Evolutionary conservation across 23 tunicate genomes (phyloP), one percentile per base, ranked within the genome.

Genomic region (Phallusia fumigata): DNA sequence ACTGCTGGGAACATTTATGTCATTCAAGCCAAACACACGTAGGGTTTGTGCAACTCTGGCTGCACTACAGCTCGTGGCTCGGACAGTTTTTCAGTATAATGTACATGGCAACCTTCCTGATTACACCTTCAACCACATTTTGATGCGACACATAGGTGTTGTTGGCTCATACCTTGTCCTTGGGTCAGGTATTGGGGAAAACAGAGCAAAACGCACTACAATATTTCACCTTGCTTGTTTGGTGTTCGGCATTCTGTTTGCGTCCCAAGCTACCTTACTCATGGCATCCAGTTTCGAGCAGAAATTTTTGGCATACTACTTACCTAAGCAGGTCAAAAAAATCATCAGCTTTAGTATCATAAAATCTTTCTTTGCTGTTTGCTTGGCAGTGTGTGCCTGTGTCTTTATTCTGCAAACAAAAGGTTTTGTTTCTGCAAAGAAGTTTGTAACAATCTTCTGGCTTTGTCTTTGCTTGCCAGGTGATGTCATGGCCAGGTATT

Each of bases 1-100:
- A 30, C 72, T 52, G 30, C 18, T 52, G 51, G 83, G 83, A 26
- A 79, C 83, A 51, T 79, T 79, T 52, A 79, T 79, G 83, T 79
- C 83, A 28, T 79, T 79, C 31, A 31, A 30, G 24, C 58, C 72
- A 28, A 35, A 32, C 52, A 32, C 72, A 30, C 34, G 83, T 1
- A 31, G 83, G 6, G 52, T 50, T 79, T 45, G 36, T 52, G 52
- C 83, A 6, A n/a, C 52, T 13, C 49, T 53, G 22, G 73, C 83
- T 30, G 83, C 83, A 0, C 15, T 31, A 45, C 83, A 79, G 21
- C 83, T 79, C 10, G 73, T 52, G 16, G 16, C 50, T 15, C 24
- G 83, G n/a, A 79, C 73, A 18, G 6, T 79, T 8, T 64, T 79
- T 19, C 73, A 79, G 73, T 79, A 35, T 28, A 44, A 52, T 31